Evolutionary conservation across 2,113 vertebrate genomes (phyloP).

Genomic region (Sinocyclocheilus anshuiensis): DNA sequence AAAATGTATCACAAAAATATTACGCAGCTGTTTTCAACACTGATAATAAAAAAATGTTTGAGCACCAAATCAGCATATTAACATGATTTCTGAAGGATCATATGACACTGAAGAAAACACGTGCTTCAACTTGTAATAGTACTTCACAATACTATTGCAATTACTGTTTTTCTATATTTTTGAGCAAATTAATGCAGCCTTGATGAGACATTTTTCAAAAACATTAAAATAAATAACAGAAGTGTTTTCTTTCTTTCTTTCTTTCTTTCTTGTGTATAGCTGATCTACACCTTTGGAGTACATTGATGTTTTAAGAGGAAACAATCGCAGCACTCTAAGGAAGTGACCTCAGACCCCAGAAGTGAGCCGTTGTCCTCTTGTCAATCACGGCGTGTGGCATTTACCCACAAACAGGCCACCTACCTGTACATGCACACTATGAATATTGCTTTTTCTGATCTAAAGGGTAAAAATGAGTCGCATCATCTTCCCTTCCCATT

Average conservation of each 20-base stretch:
- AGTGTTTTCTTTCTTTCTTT: neutral
- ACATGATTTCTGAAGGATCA: neutral
- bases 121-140: neutral
- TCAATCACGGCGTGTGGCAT: conserved; percentile 13
- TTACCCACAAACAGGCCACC: neutral
- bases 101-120: neutral
- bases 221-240: neutral
- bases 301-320: neutral
- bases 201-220: neutral
- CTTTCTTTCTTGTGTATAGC: neutral
- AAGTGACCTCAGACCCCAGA: conserved; percentile 15
- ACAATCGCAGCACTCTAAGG: neutral
- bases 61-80: neutral
- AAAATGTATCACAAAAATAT: neutral
- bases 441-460: conserved; percentile 1
- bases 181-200: neutral
- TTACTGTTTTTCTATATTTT: neutral
- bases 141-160: neutral
- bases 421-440: neutral
- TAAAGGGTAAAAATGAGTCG: conserved; percentile 33
- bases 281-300: neutral
- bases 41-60: neutral
- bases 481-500: conserved; percentile 19
- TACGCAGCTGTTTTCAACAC: neutral
- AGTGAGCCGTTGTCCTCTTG: neutral